phyloP scores from a whole-genome alignment of 2,797 vertebrate species.

The Lacerta viridis region DNA sequence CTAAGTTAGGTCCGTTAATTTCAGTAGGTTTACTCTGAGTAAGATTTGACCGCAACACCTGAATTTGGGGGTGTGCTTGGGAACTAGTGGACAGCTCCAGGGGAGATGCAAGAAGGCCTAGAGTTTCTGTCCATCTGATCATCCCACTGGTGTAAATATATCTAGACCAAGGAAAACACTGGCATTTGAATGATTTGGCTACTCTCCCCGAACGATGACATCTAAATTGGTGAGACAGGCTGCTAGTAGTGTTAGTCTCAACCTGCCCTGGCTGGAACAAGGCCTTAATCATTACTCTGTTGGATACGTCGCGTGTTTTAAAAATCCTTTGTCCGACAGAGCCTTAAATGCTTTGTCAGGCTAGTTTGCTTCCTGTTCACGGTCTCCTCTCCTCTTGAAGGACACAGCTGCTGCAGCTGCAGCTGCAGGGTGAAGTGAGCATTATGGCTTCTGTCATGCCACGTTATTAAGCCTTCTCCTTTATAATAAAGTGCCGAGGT shows the following conservation, averaged over 20 bases:
- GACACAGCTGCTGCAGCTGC: neutral
- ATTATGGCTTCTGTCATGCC: neutral
- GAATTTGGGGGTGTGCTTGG: neutral
- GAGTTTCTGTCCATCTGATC: neutral
- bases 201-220: neutral
- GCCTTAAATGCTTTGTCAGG: neutral
- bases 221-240: neutral
- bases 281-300: neutral
- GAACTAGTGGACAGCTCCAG: neutral
- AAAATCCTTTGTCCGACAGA: neutral
- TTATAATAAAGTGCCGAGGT: neutral
- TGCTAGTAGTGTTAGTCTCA: neutral
- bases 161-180: neutral
- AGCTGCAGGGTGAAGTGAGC: neutral
- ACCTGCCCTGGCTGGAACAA: neutral
- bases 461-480: neutral
- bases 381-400: slow-evolving; percentile 5
- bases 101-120: no score
- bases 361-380: neutral
- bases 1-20: no score
- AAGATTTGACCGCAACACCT: no score
- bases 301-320: neutral
- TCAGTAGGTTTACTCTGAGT: no score
- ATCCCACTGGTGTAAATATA: neutral
- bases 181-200: neutral